phyloP scores from a whole-genome alignment of 2,888 invertebrate species.

The Muscina levida region DNA sequence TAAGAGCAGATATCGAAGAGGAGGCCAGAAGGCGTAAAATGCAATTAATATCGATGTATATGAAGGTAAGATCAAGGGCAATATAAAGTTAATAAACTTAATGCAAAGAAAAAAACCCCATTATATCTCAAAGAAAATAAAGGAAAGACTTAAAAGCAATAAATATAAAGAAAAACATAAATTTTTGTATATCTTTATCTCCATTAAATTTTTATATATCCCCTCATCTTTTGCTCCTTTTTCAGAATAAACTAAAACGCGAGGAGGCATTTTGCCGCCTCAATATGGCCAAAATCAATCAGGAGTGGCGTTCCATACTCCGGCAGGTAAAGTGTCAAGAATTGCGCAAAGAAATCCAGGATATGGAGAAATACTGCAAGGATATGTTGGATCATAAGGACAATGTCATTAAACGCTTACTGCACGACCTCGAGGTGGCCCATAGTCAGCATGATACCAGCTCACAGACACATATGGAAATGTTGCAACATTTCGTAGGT shows the following conservation, averaged over 20 bases:
- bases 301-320: slow-evolving; percentile 90
- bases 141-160: too few species aligned
- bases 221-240: slow-evolving; percentile 53
- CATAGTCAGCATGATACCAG: slow-evolving; percentile 87
- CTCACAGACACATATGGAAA: slow-evolving; percentile 87
- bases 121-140: too few species aligned
- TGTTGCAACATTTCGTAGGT: slow-evolving; percentile 86
- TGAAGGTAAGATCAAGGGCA: slow-evolving; percentile 84
- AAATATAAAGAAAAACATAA: too few species aligned
- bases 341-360: slow-evolving; percentile 85
- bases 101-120: too few species aligned
- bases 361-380: slow-evolving; percentile 78
- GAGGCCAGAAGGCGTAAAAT: slow-evolving; percentile 89
- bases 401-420: slow-evolving; percentile 83
- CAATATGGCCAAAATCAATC: slow-evolving; percentile 91
- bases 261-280: slow-evolving; percentile 89
- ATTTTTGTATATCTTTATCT: too few species aligned
- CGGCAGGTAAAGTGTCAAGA: slow-evolving; percentile 89
- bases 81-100: too few species aligned
- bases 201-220: neutral
- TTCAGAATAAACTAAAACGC: slow-evolving; percentile 89
- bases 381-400: slow-evolving; percentile 85
- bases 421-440: slow-evolving; percentile 85
- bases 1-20: slow-evolving; percentile 90
- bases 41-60: slow-evolving; percentile 88